Conservation (phyloP, 2,888 invertebrate genomes). For the Cephonodes hylas region DNA sequence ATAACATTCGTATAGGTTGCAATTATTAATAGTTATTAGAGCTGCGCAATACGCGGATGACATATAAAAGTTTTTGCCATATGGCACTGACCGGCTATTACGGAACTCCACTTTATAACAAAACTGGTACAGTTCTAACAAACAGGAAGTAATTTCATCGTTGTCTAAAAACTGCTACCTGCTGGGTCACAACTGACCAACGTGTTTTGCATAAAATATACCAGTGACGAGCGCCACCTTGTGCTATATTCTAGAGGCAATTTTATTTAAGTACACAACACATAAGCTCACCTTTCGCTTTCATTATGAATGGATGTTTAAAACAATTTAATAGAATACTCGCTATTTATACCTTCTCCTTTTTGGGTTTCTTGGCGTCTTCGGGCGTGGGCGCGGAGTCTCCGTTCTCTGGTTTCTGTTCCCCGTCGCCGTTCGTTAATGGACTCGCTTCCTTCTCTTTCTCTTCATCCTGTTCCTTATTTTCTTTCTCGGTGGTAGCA, state of each 20-base stretch:
- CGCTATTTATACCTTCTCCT: conserved; percentile 81
- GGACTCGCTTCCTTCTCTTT: conserved; percentile 55
- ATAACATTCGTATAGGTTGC: neutral
- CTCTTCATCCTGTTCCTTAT: conserved; percentile 53
- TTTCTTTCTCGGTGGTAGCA: conserved; percentile 84
- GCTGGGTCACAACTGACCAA: neutral
- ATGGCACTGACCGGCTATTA: neutral
- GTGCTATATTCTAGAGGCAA: neutral
- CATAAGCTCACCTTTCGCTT: neutral
- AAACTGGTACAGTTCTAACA: neutral
- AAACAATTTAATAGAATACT: no score
- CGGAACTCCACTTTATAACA: conserved; percentile 35
- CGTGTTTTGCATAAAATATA: neutral
- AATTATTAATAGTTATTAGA: neutral
- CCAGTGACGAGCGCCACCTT: neutral
- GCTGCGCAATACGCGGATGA: neutral
- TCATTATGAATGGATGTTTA: neutral
- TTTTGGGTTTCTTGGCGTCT: conserved; percentile 83
- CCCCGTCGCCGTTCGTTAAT: conserved; percentile 69
- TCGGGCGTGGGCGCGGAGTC: conserved; percentile 62
- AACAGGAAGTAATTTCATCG: conserved; percentile 5
- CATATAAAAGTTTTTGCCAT: neutral
- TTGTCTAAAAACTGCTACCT: neutral
- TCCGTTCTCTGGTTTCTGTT: conserved; percentile 65
- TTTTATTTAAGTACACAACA: neutral